phyloP scores from a whole-genome alignment of 2,113 vertebrate species.

The Psilopsiagon aymara region DNA sequence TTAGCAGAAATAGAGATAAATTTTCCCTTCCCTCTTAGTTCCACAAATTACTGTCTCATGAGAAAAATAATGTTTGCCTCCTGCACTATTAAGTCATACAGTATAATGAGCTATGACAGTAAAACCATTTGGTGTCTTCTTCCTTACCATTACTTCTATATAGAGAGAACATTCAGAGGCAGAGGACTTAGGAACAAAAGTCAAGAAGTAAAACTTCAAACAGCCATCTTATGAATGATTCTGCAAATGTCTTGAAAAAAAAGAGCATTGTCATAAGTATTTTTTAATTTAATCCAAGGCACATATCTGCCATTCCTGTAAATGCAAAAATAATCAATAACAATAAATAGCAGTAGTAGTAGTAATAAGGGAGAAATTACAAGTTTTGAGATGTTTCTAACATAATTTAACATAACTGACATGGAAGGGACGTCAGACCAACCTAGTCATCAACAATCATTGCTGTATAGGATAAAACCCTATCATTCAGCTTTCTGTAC shows the following conservation, averaged over 20 bases:
- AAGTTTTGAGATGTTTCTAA: not conserved
- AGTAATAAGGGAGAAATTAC: not conserved
- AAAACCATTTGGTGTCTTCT: not conserved
- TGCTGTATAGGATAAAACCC: not conserved
- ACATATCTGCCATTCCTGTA: not conserved
- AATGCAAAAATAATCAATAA: not conserved
- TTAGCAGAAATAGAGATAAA: not conserved
- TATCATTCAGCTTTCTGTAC: not conserved
- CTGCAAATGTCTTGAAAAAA: not conserved
- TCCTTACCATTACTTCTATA: constrained; percentile 3
- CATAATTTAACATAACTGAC: not conserved
- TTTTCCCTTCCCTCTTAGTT: not conserved
- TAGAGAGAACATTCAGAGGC: not conserved
- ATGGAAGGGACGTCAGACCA: not conserved
- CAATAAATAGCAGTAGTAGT: not conserved
- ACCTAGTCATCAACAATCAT: not conserved
- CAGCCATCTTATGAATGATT: not conserved
- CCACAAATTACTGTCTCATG: not conserved
- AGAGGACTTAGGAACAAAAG: not conserved
- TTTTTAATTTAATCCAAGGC: not conserved
- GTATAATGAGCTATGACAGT: not conserved
- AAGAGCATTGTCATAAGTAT: not conserved
- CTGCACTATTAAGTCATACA: not conserved
- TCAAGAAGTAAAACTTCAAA: not conserved
- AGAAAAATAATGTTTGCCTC: not conserved